These are phyloP conservation scores for Atrina japonica DNA, from an alignment of 2,888 invertebrate genomes.

Conservation along the genomic window DNA sequence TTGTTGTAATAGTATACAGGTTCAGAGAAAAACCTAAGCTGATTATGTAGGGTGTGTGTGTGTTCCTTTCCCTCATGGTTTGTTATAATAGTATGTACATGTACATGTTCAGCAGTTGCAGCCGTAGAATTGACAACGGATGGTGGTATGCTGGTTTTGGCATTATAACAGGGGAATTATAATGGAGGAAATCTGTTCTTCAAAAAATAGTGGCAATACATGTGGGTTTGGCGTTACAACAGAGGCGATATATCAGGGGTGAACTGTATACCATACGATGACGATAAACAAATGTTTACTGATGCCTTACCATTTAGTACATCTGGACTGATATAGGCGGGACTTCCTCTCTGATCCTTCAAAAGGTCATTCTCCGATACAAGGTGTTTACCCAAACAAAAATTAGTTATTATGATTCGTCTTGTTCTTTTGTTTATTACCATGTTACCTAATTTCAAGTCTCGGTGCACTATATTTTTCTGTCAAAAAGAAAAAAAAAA, in stretches of 20 bases:
- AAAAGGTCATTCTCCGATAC: slow-evolving; percentile 87
- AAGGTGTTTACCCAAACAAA: slow-evolving; percentile 89
- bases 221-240: not conserved
- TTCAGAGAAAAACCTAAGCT: too few species aligned
- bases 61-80: too few species aligned
- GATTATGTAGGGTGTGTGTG: too few species aligned
- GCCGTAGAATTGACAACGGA: too few species aligned
- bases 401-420: slow-evolving; percentile 86
- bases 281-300: not conserved
- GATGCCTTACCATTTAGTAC: slow-evolving; percentile 84
- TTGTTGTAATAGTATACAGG: too few species aligned
- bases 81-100: too few species aligned
- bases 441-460: slow-evolving; percentile 89
- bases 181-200: too few species aligned
- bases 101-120: too few species aligned
- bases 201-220: too few species aligned
- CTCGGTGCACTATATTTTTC: slow-evolving; percentile 89
- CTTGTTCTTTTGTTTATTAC: slow-evolving; percentile 86
- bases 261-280: not conserved
- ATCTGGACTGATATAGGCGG: slow-evolving; percentile 91
- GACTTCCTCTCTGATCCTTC: slow-evolving; percentile 89
- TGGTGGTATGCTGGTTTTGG: too few species aligned
- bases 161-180: too few species aligned
- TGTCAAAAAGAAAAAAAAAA: slow-evolving; percentile 77
- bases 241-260: not conserved